These are phyloP conservation scores for Eristalinus aeneus DNA, from an alignment of 2,888 invertebrate genomes.

Conservation along the genomic window DNA sequence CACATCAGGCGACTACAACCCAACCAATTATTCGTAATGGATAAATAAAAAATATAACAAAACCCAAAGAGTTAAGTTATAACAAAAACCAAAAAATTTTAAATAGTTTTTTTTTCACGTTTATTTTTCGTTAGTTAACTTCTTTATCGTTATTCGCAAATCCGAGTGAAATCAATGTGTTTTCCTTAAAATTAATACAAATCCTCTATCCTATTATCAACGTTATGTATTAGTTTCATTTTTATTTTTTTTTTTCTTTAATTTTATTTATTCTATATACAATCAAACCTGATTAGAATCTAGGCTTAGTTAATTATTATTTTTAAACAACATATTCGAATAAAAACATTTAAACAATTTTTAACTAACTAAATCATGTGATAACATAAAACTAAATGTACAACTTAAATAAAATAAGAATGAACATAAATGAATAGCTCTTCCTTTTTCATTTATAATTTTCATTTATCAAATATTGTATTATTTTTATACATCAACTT, in stretches of 20 bases:
- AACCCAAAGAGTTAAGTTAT: not conserved
- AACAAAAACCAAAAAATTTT: slow-evolving; percentile 6
- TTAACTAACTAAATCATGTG: not conserved
- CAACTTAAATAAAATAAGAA: slow-evolving; percentile 9
- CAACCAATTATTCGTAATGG: no score
- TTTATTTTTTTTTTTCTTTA: slow-evolving; percentile 1
- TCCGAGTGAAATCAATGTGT: slow-evolving; percentile 32
- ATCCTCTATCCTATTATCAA: slow-evolving; percentile 49
- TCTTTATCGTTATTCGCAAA: slow-evolving; percentile 47
- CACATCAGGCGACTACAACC: no score
- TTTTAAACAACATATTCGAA: not conserved
- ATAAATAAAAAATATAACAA: slow-evolving; percentile 3
- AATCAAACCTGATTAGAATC: slow-evolving; percentile 19
- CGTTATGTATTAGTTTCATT: slow-evolving; percentile 39
- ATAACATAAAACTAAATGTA: not conserved
- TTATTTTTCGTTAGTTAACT: slow-evolving; percentile 64
- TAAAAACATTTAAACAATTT: slow-evolving; percentile 5
- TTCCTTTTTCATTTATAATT: slow-evolving; percentile 16
- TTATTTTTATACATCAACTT: slow-evolving; percentile 79
- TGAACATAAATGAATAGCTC: slow-evolving; percentile 15
- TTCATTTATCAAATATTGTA: slow-evolving; percentile 5
- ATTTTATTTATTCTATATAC: slow-evolving; percentile 41
- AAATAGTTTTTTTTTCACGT: slow-evolving; percentile 17
- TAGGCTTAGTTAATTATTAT: slow-evolving; percentile 10
- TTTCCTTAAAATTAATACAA: slow-evolving; percentile 39